Evolutionary conservation across 1,140 invertebrate genomes (phyloP), one percentile per base, ranked within the genome.

Genomic region (Ips nitidus): DNA sequence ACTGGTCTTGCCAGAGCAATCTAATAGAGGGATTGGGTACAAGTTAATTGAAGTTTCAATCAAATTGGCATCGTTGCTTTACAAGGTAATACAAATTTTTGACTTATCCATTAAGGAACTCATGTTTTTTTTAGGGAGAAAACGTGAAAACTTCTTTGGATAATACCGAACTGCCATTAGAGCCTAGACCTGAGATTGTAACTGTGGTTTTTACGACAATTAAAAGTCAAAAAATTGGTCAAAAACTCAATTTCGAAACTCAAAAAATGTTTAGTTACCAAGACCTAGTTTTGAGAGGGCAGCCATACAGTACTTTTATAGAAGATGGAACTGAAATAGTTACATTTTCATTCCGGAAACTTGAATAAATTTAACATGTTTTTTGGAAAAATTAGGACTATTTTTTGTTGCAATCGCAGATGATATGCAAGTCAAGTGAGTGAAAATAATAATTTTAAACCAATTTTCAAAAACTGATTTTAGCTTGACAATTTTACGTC

Each of bases 131-230:
- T 67, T 61, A 80, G 7, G 85, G 84, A 0, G 78, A 84, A 8
- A 75, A 83, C 1, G 75, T 86, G 0, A 82, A 81, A 67, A 78
- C 69, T 52, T 75, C 78, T 0, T 56, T 83, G 1, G 75, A 56
- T 1, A 74, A 78, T 8, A 77, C 83, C 0, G 67, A 85, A 36
- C 70, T 81, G 5, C 81, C 84, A 8, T 69, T 84, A 38, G 71
- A 81, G 2, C 80, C 77, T 1, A 70, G 81, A 1, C 88, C 88
- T 0, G 80, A 81, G 45, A 80, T 88, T n/a, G 84, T 85, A 7
- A 85, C 85, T 37, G 83, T 84, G 0, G 81, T 89, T 1, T 86
- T 85, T 79, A 88, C 87, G 0, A 84, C 85, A 0, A 71, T 74
- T n/a, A 83, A 80, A 50, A 84, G 87, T 0, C 83, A 85, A 57